Evolutionary conservation across 2,797 vertebrate species (phyloP), one percentile per base, ranked within the genome.

Genomic region (Gadopsis marmoratus): DNA sequence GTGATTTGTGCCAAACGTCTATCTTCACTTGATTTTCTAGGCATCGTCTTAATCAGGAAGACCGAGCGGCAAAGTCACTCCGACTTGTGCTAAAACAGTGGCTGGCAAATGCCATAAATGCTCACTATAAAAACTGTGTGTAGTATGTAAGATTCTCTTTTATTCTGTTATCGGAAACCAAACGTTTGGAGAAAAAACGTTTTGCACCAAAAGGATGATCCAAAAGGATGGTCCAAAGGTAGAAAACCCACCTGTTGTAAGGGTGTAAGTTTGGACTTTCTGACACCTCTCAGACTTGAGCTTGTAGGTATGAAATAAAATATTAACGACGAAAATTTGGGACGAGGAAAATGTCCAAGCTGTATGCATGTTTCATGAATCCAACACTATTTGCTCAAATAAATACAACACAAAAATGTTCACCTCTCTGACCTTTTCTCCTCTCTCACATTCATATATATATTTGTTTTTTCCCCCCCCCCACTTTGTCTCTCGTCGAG

Each of bases 11-110:
- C 58, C 47, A 65, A 60, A 79, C 3, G 29, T 78, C 59, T 53
- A 11, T 59, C 72, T 76, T 78, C 48, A 63, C 70, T 70, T 74
- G 70, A 80, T 83, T 82, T 74, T 64, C 67, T n/a, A 43, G 64
- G 23, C 17, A 74, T 63, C 69, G 53, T 81, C 37, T 74, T 76
- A 69, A 83, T 88, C 68, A 81, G 65, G 29, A 64, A 26, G 55
- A 41, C 58, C 41, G 55, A 74, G 63, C 65, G 23, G 54, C 65
- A 45, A 71, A 59, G 55, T 69, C 62, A 67, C 56, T 39, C 23
- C 53, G 66, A 74, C 51, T 53, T 51, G 23, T 31, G 41, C 47
- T 76, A 21, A 43, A 68, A 31, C 45, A 35, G 65, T 14, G 26
- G 48, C 19, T 41, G 29, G 17, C n/a, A 64, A 51, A 70, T 43